A percentile compares a stretch with the other conserved stretches of the same genome.
phyloP scores from a whole-genome alignment of 1,140 invertebrate species.

The Rhagoletis pomonella region DNA sequence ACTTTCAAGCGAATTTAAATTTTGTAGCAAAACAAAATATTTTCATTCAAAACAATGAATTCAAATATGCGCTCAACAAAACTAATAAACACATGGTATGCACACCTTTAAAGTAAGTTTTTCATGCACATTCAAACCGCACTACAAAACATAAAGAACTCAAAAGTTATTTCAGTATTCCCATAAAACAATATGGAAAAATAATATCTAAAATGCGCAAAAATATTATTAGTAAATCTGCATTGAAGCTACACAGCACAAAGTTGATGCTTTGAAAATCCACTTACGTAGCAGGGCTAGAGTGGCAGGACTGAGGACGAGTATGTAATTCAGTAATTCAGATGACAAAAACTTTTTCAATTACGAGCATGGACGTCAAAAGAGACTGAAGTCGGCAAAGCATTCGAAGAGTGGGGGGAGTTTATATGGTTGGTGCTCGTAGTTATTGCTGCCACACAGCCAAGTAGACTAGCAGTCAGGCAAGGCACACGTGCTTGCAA shows the following conservation, averaged over 20 bases:
- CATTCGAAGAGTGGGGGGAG: not conserved
- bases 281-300: not conserved
- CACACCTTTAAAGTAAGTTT: too few relatives aligned
- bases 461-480: not conserved
- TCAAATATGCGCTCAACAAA: too few relatives aligned
- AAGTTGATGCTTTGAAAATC: conserved; percentile 41
- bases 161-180: not conserved
- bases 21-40: too few relatives aligned
- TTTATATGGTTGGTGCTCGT: not conserved
- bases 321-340: conserved; percentile 25
- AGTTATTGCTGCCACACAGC: not conserved
- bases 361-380: conserved; percentile 24
- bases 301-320: not conserved
- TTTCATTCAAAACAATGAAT: too few relatives aligned
- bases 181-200: not conserved
- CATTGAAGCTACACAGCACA: not conserved
- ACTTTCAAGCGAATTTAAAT: too few relatives aligned
- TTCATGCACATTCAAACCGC: too few relatives aligned
- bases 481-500: not conserved
- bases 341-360: conserved; percentile 48
- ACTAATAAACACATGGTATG: too few relatives aligned
- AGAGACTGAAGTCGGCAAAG: not conserved
- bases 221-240: conserved; percentile 32
- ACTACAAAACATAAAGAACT: too few relatives aligned
- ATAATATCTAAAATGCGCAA: not conserved